Evolutionary conservation across 1,140 invertebrate genomes (phyloP), one percentile per base, ranked within the genome.

Genomic region (Asbolus verrucosus): DNA sequence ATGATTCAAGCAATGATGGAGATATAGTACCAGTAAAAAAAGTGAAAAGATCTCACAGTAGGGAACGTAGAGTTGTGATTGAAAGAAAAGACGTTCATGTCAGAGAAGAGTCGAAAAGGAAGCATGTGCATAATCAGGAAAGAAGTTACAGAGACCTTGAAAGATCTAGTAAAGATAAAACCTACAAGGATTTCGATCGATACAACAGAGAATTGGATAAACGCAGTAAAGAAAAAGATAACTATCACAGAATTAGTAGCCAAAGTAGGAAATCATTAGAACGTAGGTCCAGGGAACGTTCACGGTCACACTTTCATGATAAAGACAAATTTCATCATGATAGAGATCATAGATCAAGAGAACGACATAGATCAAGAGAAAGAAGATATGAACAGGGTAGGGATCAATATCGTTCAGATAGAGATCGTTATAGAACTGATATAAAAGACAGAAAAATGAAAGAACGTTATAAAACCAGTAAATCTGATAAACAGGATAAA

Each of bases 401-500:
- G 15, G 62, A 82, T 39, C 76, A 77, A 72, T 67, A 78, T 70
- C 65, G 30, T 11, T n/a, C 19, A 18, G 18, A 63, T 13, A 78
- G 80, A 14, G 76, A 78, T 46, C 13, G 46, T 30, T 16, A 15
- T 43, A 60, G 71, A n/a, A 73, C 71, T 33, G 76, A 73, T 2
- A 73, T 79, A 2, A 80, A 80, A 14, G 27, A 62, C 30, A 71
- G 81, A 31, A 78, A 84, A 41, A 46, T 73, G 16, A 73, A 70
- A 38, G 69, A 69, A 14, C 75, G 75, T 30, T 67, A 76, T 39
- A 80, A 66, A 27, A 72, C 69, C 16, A 78, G 75, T 72, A 82
- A 76, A 68, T 59, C 73, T 79, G 85, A 61, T 81, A 86, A 70
- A 65, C 83, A 79, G 70, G 89, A 92, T 78, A 91, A 90, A 75